A percentile compares a stretch with the other conserved stretches of the same genome.
phyloP scores from a whole-genome alignment of 1,140 invertebrate genomes.

The Apis florea region DNA sequence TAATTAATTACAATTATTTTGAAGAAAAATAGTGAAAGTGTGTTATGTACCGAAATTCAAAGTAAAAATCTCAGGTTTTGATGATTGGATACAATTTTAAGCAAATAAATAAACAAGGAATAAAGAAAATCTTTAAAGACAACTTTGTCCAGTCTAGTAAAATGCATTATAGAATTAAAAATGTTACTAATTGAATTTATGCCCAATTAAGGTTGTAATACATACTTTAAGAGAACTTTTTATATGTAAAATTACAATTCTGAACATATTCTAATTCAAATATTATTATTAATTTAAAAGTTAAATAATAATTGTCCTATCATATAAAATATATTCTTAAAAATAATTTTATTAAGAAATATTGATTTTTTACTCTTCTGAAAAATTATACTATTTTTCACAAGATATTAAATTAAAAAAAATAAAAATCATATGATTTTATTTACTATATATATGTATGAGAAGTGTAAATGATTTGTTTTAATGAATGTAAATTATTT shows the following conservation, averaged over 20 bases:
- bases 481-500: slow-evolving; percentile 57
- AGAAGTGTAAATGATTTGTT: slow-evolving; percentile 50
- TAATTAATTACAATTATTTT: slow-evolving; percentile 28
- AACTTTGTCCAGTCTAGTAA: slow-evolving; percentile 49
- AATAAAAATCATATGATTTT: slow-evolving; percentile 37
- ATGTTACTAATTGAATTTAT: slow-evolving; percentile 55
- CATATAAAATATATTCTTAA: slow-evolving; percentile 36
- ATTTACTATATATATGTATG: slow-evolving; percentile 40
- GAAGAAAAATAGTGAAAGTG: slow-evolving; percentile 34
- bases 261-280: slow-evolving; percentile 55
- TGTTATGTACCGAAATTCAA: slow-evolving; percentile 46
- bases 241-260: slow-evolving; percentile 63
- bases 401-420: slow-evolving; percentile 11
- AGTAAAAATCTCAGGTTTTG: slow-evolving; percentile 47
- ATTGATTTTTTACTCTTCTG: not conserved
- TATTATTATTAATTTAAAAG: slow-evolving; percentile 53
- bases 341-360: slow-evolving; percentile 18
- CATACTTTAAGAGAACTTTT: slow-evolving; percentile 65
- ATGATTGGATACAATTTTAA: slow-evolving; percentile 37
- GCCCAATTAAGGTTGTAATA: slow-evolving; percentile 62
- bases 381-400: slow-evolving; percentile 4
- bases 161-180: slow-evolving; percentile 49
- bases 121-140: slow-evolving; percentile 41
- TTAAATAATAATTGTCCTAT: slow-evolving; percentile 54
- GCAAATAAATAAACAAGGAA: slow-evolving; percentile 7